Percentiles rank a stretch among this genome's conserved stretches.
Evolutionary conservation across 1,140 invertebrate genomes (phyloP).

Genomic region (Sweltsa coloradensis): DNA sequence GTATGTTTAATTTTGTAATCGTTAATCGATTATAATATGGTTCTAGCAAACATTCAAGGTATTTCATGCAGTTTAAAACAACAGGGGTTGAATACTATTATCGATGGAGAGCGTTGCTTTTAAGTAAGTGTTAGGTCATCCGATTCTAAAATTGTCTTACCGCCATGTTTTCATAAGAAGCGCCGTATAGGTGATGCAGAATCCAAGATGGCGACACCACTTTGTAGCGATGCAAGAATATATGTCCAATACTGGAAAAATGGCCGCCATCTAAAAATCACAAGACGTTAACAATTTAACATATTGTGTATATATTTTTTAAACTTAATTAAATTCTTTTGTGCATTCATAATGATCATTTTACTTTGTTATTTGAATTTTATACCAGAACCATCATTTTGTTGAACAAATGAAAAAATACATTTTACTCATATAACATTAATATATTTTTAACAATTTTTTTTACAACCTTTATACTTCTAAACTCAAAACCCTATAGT

Average conservation of each 20-base stretch:
- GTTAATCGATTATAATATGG: neutral
- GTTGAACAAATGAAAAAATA: no score
- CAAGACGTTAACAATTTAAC: neutral
- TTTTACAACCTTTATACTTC: no score
- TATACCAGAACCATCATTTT: neutral
- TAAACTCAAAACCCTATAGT: no score
- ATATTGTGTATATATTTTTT: neutral
- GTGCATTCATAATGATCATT: no score
- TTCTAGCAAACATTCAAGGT: neutral
- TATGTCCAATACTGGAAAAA: constrained; percentile 70
- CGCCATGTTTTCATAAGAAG: constrained; percentile 88
- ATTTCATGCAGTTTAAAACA: neutral
- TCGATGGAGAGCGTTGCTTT: no score
- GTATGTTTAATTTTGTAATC: no score
- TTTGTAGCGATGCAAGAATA: constrained; percentile 78
- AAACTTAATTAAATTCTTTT: neutral
- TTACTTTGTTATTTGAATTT: neutral
- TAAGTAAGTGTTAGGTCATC: no score
- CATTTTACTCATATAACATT: no score
- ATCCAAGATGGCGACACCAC: constrained; percentile 83
- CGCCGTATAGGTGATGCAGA: constrained; percentile 82
- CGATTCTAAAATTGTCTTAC: constrained; percentile 31
- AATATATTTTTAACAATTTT: no score
- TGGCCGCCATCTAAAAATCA: constrained; percentile 67
- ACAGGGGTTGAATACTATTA: no score